Percentiles rank a stretch among this genome's conserved stretches.
phyloP scores from a whole-genome alignment of 2,113 vertebrate species.

The Castor canadensis region DNA sequence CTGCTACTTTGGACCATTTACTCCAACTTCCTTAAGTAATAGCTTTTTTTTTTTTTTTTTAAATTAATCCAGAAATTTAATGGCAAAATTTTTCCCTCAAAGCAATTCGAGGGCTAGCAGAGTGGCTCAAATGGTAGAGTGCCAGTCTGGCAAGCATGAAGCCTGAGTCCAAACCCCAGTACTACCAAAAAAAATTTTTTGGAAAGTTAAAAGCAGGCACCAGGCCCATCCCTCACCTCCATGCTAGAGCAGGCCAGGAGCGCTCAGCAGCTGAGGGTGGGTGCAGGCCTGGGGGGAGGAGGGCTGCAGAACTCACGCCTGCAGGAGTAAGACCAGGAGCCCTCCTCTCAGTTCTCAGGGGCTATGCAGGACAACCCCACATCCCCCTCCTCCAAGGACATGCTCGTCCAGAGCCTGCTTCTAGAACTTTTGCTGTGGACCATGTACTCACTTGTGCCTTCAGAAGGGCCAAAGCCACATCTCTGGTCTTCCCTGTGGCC shows the following conservation, averaged over 20 bases:
- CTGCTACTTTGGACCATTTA: background rate
- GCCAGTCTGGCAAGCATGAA: too few relatives aligned
- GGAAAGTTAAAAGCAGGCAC: background rate
- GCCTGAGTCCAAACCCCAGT: too few relatives aligned
- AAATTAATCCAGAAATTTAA: background rate
- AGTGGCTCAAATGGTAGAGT: too few relatives aligned
- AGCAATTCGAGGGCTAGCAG: too few relatives aligned
- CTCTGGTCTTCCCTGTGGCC: background rate
- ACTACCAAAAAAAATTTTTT: too few relatives aligned
- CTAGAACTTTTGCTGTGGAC: background rate
- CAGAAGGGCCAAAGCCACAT: too few relatives aligned
- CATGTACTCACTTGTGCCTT: background rate
- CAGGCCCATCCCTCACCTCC: background rate
- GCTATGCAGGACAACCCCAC: background rate
- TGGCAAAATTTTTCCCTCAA: background rate
- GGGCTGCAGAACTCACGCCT: background rate
- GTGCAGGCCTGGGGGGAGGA: background rate
- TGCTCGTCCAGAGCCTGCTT: background rate
- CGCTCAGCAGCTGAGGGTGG: too few relatives aligned
- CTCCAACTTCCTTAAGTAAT: background rate
- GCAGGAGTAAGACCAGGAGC: background rate
- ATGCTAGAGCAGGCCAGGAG: background rate
- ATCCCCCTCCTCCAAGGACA: background rate
- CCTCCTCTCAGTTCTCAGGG: background rate
- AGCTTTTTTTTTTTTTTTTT: background rate